Percentiles rank a stretch among this genome's conserved stretches.
phyloP scores from a whole-genome alignment of 2,797 vertebrate species.

The Propithecus deckenii region DNA sequence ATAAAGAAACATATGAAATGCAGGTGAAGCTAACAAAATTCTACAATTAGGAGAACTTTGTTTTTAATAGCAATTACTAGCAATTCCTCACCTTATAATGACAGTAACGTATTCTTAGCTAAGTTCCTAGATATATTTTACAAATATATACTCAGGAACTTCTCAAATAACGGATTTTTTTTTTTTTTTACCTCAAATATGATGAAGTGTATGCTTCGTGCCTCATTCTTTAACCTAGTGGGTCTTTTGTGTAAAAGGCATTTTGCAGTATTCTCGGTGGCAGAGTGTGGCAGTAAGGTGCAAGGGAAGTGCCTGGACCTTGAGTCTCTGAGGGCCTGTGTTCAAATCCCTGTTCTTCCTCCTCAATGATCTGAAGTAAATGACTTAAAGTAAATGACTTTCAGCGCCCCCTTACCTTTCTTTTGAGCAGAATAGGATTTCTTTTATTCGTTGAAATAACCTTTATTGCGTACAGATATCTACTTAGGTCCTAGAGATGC shows the following conservation, averaged over 20 bases:
- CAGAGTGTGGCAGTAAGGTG: background rate
- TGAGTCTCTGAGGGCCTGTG: background rate
- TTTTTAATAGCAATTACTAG: constrained; percentile 46
- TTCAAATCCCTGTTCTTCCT: background rate
- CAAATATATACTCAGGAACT: constrained; percentile 50
- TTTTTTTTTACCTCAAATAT: background rate
- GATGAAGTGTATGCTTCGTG: background rate
- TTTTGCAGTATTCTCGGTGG: background rate
- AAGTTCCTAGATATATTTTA: constrained; percentile 14
- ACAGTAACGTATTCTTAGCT: constrained; percentile 1
- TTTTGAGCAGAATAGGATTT: background rate
- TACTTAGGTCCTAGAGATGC: background rate
- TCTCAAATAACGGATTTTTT: constrained; percentile 22
- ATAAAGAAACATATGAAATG: constrained; percentile 21
- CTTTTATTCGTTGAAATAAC: background rate
- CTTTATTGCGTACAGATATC: background rate
- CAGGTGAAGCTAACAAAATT: background rate
- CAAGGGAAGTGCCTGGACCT: background rate
- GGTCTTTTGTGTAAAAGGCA: background rate
- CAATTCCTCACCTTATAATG: constrained; percentile 40
- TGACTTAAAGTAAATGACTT: background rate
- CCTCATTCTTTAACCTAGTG: background rate
- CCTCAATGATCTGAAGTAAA: background rate
- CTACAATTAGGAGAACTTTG: constrained; percentile 26
- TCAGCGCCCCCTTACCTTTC: background rate